A percentile compares a stretch with the other conserved stretches of the same genome.
Conservation (phyloP, 2,888 invertebrate genomes). For the Kuschelorhynchus macadamiae region DNA sequence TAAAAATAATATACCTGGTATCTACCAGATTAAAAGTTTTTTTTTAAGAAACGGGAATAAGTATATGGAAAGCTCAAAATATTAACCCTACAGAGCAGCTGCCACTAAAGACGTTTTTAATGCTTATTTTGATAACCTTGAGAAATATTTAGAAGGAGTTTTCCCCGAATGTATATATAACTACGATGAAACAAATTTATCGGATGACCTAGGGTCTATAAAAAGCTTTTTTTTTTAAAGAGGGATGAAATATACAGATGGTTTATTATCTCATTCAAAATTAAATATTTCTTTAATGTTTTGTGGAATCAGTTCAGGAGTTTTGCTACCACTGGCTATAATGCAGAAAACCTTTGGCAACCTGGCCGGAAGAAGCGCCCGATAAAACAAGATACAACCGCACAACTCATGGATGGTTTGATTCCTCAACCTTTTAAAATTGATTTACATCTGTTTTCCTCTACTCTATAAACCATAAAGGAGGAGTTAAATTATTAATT, state of each 20-base stretch:
- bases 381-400: conserved; percentile 10
- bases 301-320: conserved; percentile 60
- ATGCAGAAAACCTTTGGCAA: conserved; percentile 41
- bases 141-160: conserved; percentile 42
- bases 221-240: conserved; percentile 35
- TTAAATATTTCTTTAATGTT: conserved; percentile 61
- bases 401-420: conserved; percentile 15
- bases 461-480: conserved; percentile 38
- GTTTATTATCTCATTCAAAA: conserved; percentile 33
- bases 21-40: conserved; percentile 43
- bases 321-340: conserved; percentile 61
- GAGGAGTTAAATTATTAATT: conserved; percentile 42
- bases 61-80: conserved; percentile 22
- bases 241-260: conserved; percentile 29
- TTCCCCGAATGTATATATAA: conserved; percentile 24
- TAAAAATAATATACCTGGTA: conserved; percentile 43
- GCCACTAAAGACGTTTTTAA: conserved; percentile 38
- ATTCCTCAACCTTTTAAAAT: conserved; percentile 42
- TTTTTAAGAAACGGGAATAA: conserved; percentile 36
- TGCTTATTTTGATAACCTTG: conserved; percentile 53
- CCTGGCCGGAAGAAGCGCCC: conserved; percentile 1
- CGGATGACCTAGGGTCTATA: conserved; percentile 25
- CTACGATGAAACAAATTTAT: not conserved
- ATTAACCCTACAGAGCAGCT: conserved; percentile 36
- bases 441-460: conserved; percentile 45